Evolutionary conservation across 2,888 invertebrate species (phyloP).

Genomic region (Cheilosia variabilis): DNA sequence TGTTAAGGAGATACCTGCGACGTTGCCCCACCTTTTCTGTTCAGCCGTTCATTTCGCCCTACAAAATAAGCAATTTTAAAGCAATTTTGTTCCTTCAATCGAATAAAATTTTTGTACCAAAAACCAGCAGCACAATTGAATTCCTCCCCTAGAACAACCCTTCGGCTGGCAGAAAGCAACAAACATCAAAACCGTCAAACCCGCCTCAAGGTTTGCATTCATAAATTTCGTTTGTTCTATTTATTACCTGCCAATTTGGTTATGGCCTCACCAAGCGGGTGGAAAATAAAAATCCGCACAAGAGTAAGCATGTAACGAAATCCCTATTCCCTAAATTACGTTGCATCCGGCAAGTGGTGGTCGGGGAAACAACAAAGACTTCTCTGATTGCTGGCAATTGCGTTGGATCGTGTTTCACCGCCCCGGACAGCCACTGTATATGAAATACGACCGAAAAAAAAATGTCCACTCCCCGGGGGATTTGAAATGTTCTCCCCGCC

Average conservation of each 20-base stretch:
- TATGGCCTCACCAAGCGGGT: constrained; percentile 40
- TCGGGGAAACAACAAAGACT: constrained; percentile 59
- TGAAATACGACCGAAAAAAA: constrained; percentile 15
- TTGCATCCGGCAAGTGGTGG: constrained; percentile 48
- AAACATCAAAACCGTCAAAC: constrained; percentile 4
- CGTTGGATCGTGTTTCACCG: constrained; percentile 52
- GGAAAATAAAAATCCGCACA: constrained; percentile 12
- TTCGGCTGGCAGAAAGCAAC: constrained; percentile 1
- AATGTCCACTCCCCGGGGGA: constrained; percentile 40
- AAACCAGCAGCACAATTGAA: constrained; percentile 13
- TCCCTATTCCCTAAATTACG: constrained; percentile 54
- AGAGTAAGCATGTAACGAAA: constrained; percentile 43
- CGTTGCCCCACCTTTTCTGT: too few species aligned
- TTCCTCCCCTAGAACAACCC: constrained; percentile 18
- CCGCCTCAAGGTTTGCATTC: constrained; percentile 52
- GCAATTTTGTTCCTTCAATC: too few species aligned
- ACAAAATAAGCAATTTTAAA: too few species aligned
- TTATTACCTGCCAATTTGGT: constrained; percentile 70
- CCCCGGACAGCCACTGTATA: constrained; percentile 11
- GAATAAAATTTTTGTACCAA: too few species aligned
- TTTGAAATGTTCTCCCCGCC: not conserved
- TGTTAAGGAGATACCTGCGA: too few species aligned
- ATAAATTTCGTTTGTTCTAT: constrained; percentile 69
- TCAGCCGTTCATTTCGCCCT: too few species aligned
- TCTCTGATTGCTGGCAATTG: constrained; percentile 69